Base-by-base conservation (phyloP, 2,113 vertebrate genomes). In the Platichthys flesus region DNA sequence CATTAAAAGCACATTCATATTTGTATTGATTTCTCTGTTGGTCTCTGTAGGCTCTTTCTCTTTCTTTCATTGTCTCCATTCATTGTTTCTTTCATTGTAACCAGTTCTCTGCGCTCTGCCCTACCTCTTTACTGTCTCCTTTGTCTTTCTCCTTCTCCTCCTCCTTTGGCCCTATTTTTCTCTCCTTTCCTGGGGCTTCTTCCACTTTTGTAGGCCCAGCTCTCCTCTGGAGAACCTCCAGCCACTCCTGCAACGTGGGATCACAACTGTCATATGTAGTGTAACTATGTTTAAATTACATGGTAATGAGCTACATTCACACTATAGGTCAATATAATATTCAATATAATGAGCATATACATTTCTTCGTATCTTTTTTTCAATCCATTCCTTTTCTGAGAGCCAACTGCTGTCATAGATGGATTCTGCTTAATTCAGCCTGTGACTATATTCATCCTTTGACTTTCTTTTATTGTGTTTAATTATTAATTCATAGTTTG, bases 151-250 rank as follows among this genome's bases (percentile, higher is more conserved):
- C 58, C 26, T 69, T 52, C 47, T 85, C 63, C 0, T 81, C 76
- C 40, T 74, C 24, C 0, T 7, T 71, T 47, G 59, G 37, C 2
- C 1, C 70, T 3, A 2, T 2, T 0, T 14, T 6, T 3, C 2
- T 54, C 40, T 16, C 82, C 10, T 55, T 56, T 21, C 63, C 73
- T 9, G 8, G 21, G 21, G 42, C 16, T 40, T 68, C 37, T 4
- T 59, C 31, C 5, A 0, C 54, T 21, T 54, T 62, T 3, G 18
- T 9, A 52, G 67, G 64, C 18, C 56, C 60, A 28, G 52, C 28
- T 86, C 88, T 90, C 16, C 76, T 85, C 64, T 89, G 88, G 8
- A 93, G 45, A 61, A 94, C 40, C 5, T 89, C 55, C n/a, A 88
- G 51, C 76, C 83, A 85, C 66, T 85, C 88, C 57, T 88, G 72